Evolutionary conservation across 2,113 vertebrate genomes (phyloP).

Genomic region (Trinectes maculatus): DNA sequence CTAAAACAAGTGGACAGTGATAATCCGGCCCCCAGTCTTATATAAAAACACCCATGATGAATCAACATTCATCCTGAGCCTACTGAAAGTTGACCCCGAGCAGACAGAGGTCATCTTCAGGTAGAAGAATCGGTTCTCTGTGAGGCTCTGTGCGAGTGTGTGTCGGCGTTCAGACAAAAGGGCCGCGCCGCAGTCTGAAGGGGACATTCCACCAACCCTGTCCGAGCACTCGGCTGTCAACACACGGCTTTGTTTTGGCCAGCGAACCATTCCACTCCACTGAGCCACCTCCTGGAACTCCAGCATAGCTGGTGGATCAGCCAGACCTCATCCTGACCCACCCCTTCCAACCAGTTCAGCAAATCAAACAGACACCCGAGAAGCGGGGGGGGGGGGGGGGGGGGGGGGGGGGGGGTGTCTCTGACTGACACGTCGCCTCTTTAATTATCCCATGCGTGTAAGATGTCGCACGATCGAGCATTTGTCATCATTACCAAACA

Average conservation of each 20-base stretch:
- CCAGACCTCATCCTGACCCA: conserved; percentile 34
- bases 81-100: conserved; percentile 7
- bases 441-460: background rate
- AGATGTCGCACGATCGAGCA: background rate
- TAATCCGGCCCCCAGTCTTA: too few relatives aligned
- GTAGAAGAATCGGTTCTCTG: conserved; percentile 47
- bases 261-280: conserved; percentile 72
- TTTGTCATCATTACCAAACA: background rate
- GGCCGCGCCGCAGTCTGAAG: conserved; percentile 42
- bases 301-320: conserved; percentile 59
- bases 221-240: conserved; percentile 72
- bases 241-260: conserved; percentile 71
- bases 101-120: conserved; percentile 42
- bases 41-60: too few relatives aligned
- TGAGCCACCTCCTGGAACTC: conserved; percentile 69
- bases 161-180: conserved; percentile 45
- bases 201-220: conserved; percentile 72
- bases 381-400: conserved; percentile 9
- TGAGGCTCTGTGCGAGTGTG: conserved; percentile 14
- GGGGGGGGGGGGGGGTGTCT: conserved; percentile 1
- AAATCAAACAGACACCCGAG: conserved; percentile 49
- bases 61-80: too few relatives aligned
- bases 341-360: conserved; percentile 24
- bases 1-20: conserved; percentile 14
- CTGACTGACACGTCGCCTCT: background rate